These are phyloP conservation scores for Drosophila cognata DNA, from an alignment of 2,888 invertebrate genomes.

Conservation along the genomic window DNA sequence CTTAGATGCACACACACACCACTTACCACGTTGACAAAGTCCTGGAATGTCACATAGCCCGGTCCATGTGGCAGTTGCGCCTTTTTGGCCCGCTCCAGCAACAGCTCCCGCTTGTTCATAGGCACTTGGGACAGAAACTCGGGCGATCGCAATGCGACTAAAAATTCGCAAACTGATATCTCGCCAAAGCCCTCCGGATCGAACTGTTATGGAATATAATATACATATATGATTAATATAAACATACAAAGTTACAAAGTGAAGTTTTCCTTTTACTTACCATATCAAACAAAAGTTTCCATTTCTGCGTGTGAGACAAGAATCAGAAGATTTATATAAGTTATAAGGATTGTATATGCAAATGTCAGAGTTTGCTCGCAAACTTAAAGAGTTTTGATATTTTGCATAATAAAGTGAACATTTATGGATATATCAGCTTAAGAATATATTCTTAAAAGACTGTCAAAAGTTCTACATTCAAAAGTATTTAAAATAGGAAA, in stretches of 20 bases:
- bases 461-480: background rate
- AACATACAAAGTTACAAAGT: too few species aligned
- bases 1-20: conserved; percentile 10
- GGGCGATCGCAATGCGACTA: conserved; percentile 90
- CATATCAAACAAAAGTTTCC: conserved; percentile 94
- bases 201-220: conserved; percentile 86
- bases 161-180: conserved; percentile 94
- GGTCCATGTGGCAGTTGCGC: conserved; percentile 86
- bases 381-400: background rate
- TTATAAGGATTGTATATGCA: background rate
- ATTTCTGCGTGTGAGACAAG: conserved; percentile 88
- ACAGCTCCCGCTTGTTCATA: conserved; percentile 90
- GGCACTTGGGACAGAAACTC: conserved; percentile 92
- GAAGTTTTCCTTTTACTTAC: conserved; percentile 85
- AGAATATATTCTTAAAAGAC: background rate
- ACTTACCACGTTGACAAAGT: conserved; percentile 97
- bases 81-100: conserved; percentile 90
- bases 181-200: conserved; percentile 97
- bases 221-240: too few species aligned
- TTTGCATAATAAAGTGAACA: background rate
- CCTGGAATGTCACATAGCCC: conserved; percentile 95
- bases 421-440: background rate
- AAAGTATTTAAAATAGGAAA: background rate
- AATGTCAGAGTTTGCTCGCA: background rate
- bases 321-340: background rate